These are phyloP conservation scores for Coelopa frigida DNA, from an alignment of 1,140 invertebrate genomes.

Conservation along the genomic window DNA sequence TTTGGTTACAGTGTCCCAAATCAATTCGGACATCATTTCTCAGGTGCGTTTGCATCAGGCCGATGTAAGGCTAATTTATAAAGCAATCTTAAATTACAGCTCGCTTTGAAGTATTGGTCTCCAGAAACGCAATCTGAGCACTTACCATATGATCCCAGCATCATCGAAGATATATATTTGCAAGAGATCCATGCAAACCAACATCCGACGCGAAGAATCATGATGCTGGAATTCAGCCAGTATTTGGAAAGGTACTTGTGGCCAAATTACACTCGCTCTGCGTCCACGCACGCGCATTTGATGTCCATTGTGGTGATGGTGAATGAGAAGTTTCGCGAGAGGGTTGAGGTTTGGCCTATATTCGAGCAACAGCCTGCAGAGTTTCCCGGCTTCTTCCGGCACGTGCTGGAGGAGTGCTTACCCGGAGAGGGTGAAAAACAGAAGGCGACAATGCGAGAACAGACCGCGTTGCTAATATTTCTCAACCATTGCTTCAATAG, in stretches of 20 bases:
- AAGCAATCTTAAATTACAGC: slow-evolving; percentile 47
- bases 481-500: slow-evolving; percentile 96
- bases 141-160: slow-evolving; percentile 59
- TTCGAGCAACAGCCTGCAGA: slow-evolving; percentile 75
- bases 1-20: slow-evolving; percentile 58
- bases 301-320: slow-evolving; percentile 96
- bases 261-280: slow-evolving; percentile 78
- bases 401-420: slow-evolving; percentile 61
- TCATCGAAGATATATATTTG: slow-evolving; percentile 75
- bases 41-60: slow-evolving; percentile 25
- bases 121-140: slow-evolving; percentile 65
- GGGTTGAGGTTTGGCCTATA: slow-evolving; percentile 93
- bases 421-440: slow-evolving; percentile 21
- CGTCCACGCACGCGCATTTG: slow-evolving; percentile 70
- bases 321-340: slow-evolving; percentile 96
- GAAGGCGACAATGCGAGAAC: slow-evolving; percentile 60
- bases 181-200: slow-evolving; percentile 70
- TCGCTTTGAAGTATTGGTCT: slow-evolving; percentile 84
- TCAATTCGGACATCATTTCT: slow-evolving; percentile 55
- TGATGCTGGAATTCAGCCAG: slow-evolving; percentile 95
- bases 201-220: slow-evolving; percentile 75
- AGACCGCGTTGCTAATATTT: slow-evolving; percentile 82
- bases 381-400: slow-evolving; percentile 82
- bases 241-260: slow-evolving; percentile 96
- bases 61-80: slow-evolving; percentile 10